Base-by-base conservation (phyloP, 2,888 invertebrate genomes). In the Chydorus sphaericus region DNA sequence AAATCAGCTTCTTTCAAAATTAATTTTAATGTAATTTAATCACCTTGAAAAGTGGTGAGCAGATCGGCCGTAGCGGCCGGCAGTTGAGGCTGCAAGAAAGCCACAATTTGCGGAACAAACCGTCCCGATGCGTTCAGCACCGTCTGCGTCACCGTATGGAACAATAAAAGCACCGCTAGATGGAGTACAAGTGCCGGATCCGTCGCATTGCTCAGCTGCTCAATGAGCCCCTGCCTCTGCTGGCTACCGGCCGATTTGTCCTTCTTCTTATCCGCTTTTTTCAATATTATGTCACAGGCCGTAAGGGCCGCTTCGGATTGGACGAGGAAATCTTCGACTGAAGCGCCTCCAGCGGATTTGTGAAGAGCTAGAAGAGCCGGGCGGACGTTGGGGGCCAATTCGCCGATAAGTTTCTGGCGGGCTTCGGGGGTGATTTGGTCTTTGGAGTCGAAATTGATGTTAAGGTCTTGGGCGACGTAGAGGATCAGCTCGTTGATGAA, bases 71-170 rank as follows among this genome's bases (percentile, higher is more conserved):
- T 78, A 6, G 84, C 81, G 26, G 75, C 73, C 59, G 77, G 77
- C 52, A 94, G 69, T 62, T 80, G 79, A 23, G 77, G 73, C 61
- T 82, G 80, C 54, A 96, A 75, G 68, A 79, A 85, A 1, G 75
- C 67, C 48, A 94, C 74, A 61, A 96, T 78, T 18, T 81, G 75
- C 1, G 90, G 82, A 11, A 97, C 90, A 72, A 91, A 91, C 68
- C 89, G 82, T 0, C 97, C 97, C 28, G 94, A 93, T 14, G 91
- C 91, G 70, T 94, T 90, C 28, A 96, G 67, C 74, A 91, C 85
- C 62, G 76, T 80, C 63, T 88, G 85, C 1, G 86, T 87, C 3
- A 81, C 75, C 10, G 80, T 78, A 53, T 86, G 86, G 66, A 90
- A 92, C 56, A 93, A 76, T 39, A 90, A 76, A 59, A 89, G 73